Evolutionary conservation across 2,797 vertebrate species (phyloP).

Genomic region (Sebastes matsubarae): DNA sequence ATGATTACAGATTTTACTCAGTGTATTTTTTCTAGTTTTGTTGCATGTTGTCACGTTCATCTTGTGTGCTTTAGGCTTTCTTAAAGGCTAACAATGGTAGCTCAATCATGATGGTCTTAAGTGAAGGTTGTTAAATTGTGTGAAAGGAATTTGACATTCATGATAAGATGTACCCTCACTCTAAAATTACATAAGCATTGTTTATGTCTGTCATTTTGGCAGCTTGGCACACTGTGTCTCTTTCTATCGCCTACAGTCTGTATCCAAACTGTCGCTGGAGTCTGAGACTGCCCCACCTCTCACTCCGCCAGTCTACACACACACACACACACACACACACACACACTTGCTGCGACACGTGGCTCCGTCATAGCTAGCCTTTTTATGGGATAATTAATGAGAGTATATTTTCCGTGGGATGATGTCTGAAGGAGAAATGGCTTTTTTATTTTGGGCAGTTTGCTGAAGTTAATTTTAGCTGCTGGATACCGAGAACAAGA

Average conservation of each 20-base stretch:
- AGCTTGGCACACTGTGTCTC: not conserved
- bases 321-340: not conserved
- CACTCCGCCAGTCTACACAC: not conserved
- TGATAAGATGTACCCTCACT: not conserved
- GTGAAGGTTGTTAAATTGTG: not conserved
- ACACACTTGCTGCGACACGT: not conserved
- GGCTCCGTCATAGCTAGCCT: constrained; percentile 3
- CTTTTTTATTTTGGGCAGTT: constrained; percentile 43
- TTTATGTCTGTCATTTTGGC: constrained; percentile 15
- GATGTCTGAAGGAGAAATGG: constrained; percentile 24
- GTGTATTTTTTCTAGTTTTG: not conserved
- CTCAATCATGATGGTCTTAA: not conserved
- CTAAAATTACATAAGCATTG: constrained; percentile 3
- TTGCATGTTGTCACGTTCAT: not conserved
- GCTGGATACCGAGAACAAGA: constrained; percentile 12
- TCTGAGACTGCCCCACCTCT: constrained; percentile 14
- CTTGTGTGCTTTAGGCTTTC: not conserved
- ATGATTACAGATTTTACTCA: not conserved
- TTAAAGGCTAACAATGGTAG: not conserved
- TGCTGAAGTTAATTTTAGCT: constrained; percentile 50
- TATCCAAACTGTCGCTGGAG: constrained; percentile 19
- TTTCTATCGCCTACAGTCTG: constrained; percentile 24
- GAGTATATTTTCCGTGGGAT: constrained; percentile 39
- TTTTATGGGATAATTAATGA: constrained; percentile 37
- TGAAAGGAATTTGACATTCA: not conserved